Percentiles rank a stretch among this genome's conserved stretches.
These are phyloP conservation scores for Papilio elwesi DNA, from an alignment of 2,888 invertebrate genomes.

Conservation along the genomic window DNA sequence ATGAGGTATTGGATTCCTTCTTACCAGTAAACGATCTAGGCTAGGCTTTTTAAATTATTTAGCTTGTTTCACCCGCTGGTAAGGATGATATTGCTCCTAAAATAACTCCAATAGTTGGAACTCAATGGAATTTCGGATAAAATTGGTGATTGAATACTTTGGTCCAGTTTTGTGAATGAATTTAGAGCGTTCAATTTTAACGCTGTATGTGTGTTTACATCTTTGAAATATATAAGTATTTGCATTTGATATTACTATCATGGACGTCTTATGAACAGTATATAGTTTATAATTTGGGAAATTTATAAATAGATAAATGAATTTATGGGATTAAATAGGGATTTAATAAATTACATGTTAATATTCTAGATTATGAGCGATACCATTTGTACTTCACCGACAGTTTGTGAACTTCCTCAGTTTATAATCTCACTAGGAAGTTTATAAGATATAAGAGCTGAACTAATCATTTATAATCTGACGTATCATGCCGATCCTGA, in stretches of 20 bases:
- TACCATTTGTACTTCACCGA: conserved; percentile 45
- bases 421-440: background rate
- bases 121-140: too few relatives aligned
- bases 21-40: too few relatives aligned
- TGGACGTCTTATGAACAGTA: conserved; percentile 72
- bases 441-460: background rate
- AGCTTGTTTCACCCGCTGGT: too few relatives aligned
- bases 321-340: conserved; percentile 73
- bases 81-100: too few relatives aligned
- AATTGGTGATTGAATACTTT: too few relatives aligned
- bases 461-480: too few relatives aligned
- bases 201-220: background rate
- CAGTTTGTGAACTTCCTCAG: background rate
- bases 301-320: conserved; percentile 70
- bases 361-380: conserved; percentile 58
- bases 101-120: too few relatives aligned
- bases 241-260: conserved; percentile 44
- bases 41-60: too few relatives aligned
- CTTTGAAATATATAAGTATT: background rate
- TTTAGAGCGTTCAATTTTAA: too few relatives aligned
- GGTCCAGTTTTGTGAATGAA: too few relatives aligned
- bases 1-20: too few relatives aligned
- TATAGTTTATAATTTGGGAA: conserved; percentile 55
- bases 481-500: too few relatives aligned
- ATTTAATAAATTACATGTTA: conserved; percentile 65